These are phyloP conservation scores for Leptodirus hochenwartii DNA, from an alignment of 2,888 invertebrate species.

Conservation along the genomic window DNA sequence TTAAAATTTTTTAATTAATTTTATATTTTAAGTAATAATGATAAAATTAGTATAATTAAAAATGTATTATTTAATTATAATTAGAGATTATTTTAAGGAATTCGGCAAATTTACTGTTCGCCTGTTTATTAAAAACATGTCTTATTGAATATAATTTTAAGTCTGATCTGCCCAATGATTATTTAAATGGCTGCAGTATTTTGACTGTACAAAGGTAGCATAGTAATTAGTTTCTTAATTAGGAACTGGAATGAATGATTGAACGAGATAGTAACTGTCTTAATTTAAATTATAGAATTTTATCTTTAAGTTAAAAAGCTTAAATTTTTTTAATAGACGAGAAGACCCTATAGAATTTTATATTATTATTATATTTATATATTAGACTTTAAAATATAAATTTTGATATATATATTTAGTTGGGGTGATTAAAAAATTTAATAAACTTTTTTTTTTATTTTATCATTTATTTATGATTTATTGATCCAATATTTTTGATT, in stretches of 20 bases:
- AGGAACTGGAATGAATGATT: slow-evolving; percentile 60
- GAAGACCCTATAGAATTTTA: slow-evolving; percentile 65
- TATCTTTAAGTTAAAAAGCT: slow-evolving; percentile 45
- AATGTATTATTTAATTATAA: slow-evolving; percentile 18
- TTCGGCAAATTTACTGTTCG: slow-evolving; percentile 29
- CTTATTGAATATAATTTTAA: slow-evolving; percentile 43
- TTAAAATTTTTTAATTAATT: slow-evolving; percentile 27
- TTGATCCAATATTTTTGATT: slow-evolving; percentile 41
- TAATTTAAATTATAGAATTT: slow-evolving; percentile 35
- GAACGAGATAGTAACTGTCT: slow-evolving; percentile 45
- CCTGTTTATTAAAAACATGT: slow-evolving; percentile 67
- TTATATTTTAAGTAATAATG: slow-evolving; percentile 31
- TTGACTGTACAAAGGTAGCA: slow-evolving; percentile 65
- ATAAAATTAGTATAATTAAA: slow-evolving; percentile 36
- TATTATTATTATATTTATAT: slow-evolving; percentile 21
- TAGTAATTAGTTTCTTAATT: slow-evolving; percentile 68
- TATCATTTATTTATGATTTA: slow-evolving; percentile 26
- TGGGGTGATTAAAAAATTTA: slow-evolving; percentile 47
- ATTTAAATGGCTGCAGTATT: slow-evolving; percentile 60
- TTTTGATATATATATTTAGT: slow-evolving; percentile 31
- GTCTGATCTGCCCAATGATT: slow-evolving; percentile 56
- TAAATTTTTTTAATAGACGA: slow-evolving; percentile 48
- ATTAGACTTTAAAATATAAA: slow-evolving; percentile 23
- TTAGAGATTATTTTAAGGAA: slow-evolving; percentile 32
- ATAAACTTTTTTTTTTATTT: slow-evolving; percentile 33